Percentiles rank a stretch among this genome's conserved stretches.
phyloP scores from a whole-genome alignment of 2,797 vertebrate species.

The Tympanoctomys barrerae region DNA sequence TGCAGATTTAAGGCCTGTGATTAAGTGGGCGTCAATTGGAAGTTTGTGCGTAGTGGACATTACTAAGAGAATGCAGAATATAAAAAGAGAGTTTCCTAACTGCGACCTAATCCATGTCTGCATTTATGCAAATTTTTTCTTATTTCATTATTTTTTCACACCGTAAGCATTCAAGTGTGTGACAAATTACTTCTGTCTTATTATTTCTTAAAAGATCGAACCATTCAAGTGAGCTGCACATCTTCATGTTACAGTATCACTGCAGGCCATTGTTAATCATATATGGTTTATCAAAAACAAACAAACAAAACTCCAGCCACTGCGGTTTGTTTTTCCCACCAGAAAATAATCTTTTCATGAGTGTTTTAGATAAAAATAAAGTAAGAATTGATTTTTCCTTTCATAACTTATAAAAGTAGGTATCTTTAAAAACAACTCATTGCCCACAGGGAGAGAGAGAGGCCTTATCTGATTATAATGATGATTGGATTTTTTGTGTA shows the following conservation, averaged over 20 bases:
- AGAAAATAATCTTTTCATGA: conserved; percentile 15
- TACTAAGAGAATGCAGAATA: not conserved
- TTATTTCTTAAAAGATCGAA: not conserved
- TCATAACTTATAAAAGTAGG: conserved; percentile 44
- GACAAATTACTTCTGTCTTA: not conserved
- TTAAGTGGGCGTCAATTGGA: not conserved
- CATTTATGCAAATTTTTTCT: not conserved
- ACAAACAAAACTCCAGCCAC: not conserved
- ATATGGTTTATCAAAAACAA: not conserved
- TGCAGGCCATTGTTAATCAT: not conserved
- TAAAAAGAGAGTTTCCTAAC: not conserved
- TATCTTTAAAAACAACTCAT: conserved; percentile 64
- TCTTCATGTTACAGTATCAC: not conserved
- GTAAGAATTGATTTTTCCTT: conserved; percentile 67
- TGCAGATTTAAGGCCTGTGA: not conserved
- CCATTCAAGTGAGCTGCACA: not conserved
- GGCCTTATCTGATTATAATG: conserved; percentile 79
- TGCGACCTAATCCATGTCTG: not conserved
- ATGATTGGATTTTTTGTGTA: conserved; percentile 80
- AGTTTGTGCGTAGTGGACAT: not conserved
- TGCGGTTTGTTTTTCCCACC: not conserved
- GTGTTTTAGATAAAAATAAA: conserved; percentile 73
- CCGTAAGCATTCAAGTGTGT: not conserved
- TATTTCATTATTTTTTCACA: not conserved
- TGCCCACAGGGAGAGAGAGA: conserved; percentile 56